Percentiles rank a stretch among this genome's conserved stretches.
These are phyloP conservation scores for Lonchura striata DNA, from an alignment of 2,113 vertebrate genomes.

Conservation along the genomic window DNA sequence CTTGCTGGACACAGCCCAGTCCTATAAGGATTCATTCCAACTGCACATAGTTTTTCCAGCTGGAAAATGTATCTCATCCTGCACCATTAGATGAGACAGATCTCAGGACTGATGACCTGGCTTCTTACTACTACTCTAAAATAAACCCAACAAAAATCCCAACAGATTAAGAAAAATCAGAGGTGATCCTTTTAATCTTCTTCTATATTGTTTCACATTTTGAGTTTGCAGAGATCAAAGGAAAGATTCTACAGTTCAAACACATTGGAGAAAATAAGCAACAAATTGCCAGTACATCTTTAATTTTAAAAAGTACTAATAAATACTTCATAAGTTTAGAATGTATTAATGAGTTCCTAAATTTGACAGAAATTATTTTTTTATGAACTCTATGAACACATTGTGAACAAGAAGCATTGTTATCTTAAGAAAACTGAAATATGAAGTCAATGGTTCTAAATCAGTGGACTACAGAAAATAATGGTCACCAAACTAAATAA, in stretches of 20 bases:
- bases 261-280: not conserved
- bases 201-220: not conserved
- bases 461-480: not conserved
- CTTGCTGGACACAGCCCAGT: not conserved
- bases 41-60: not conserved
- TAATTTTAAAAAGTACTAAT: not conserved
- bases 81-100: not conserved
- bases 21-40: constrained; percentile 23
- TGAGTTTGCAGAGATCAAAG: not conserved
- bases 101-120: not conserved
- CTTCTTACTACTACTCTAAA: not conserved
- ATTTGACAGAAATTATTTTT: not conserved
- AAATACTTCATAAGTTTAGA: not conserved
- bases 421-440: not conserved
- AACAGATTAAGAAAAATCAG: not conserved
- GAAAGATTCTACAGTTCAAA: not conserved
- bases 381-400: not conserved
- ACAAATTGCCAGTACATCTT: not conserved
- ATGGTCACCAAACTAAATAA: not conserved
- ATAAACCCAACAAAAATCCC: not conserved
- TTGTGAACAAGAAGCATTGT: not conserved
- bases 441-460: not conserved
- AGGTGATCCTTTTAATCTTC: not conserved
- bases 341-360: not conserved
- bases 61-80: constrained; percentile 36